Evolutionary conservation across 2,113 vertebrate species (phyloP), one percentile per base, ranked within the genome.

Genomic region (Labrus mixtus): DNA sequence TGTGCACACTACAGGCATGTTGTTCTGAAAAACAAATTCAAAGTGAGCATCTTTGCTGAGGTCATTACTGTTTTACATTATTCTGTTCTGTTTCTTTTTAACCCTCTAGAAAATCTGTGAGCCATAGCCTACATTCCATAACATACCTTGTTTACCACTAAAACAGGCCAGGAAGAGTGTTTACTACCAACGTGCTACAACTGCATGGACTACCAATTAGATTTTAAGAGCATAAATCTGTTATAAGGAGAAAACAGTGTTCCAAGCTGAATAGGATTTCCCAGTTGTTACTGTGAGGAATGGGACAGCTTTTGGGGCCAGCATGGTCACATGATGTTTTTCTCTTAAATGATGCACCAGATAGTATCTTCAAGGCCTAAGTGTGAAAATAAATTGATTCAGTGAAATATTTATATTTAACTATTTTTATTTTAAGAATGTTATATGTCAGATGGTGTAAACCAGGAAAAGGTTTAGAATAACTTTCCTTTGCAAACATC

Each of bases 181-280:
- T 87, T 73, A 65, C 37, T 61, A 16, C 57, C 36, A 37, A 10
- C 37, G 61, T 57, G 72, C 48, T n/a, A 50, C 7, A 46, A 53
- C 73, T 76, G 58, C 80, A 74, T 63, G 57, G 90, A 90, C 87
- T 92, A 86, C 90, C 59, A 87, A 91, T 91, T 76, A 86, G 87
- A 81, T 70, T 67, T 65, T 51, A 73, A 78, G 84, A 56, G 59
- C 88, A 91, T 92, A 91, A 91, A 92, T 92, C 85, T 87, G 89
- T 77, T 87, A 64, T 55, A 62, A 78, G 81, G 61, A 72, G 59
- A 87, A 78, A 85, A 80, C 65, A 75, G 45, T 75, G 73, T 60
- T 57, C 11, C 48, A 12, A n/a, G 33, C 62, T 88, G 84, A 91
- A 90, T 79, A 56, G 87, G 71, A 84, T 56, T 45, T 72, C 48